Conservation (phyloP, 23 tunicate genomes). For the Halocynthia aurantium region DNA sequence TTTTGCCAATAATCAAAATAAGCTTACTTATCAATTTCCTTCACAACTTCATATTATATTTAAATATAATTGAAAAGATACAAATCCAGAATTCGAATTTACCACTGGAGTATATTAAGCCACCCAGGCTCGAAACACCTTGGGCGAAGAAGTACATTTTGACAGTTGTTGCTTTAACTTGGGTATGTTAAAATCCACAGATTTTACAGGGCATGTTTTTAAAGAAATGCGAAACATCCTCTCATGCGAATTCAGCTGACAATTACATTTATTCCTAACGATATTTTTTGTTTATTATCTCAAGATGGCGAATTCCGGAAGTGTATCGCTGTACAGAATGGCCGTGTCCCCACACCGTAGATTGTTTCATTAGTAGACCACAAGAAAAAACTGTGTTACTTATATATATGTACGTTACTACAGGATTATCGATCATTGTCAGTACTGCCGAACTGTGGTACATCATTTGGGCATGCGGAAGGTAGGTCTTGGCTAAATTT, state of each 20-base stretch:
- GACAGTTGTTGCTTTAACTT: no score
- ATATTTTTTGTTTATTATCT: background rate
- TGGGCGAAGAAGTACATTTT: background rate
- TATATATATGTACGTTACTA: constrained; percentile 62
- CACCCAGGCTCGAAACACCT: no score
- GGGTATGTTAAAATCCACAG: no score
- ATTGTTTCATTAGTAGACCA: constrained; percentile 79
- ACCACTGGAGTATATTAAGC: no score
- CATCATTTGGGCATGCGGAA: constrained; percentile 40
- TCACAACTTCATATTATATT: no score
- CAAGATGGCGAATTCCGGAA: constrained; percentile 67
- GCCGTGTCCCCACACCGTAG: constrained; percentile 97
- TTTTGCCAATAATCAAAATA: no score
- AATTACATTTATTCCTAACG: no score
- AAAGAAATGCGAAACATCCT: no score
- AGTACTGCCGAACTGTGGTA: constrained; percentile 43
- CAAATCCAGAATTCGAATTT: no score
- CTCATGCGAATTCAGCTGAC: no score
- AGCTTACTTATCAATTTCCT: no score
- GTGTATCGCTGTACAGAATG: constrained; percentile 54
- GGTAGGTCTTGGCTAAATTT: constrained; percentile 22
- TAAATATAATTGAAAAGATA: constrained; percentile 5
- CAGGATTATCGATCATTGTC: constrained; percentile 34
- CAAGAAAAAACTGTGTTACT: constrained; percentile 67
- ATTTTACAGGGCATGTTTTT: no score